Base-by-base conservation (phyloP, 1,140 invertebrate species). In the Sarcophaga bullata region DNA sequence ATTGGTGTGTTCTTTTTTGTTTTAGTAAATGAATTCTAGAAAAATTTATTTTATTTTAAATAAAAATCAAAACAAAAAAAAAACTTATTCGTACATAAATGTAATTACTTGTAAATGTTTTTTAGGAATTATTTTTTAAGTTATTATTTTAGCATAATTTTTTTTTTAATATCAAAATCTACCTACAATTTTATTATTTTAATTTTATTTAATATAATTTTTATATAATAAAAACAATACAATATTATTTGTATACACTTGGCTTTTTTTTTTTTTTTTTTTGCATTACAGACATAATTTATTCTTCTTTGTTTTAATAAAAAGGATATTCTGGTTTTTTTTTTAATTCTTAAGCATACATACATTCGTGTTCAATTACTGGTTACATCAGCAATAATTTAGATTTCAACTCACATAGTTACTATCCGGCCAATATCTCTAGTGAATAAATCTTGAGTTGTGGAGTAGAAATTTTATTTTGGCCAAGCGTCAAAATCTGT, bases 111-210 rank as follows among this genome's bases (percentile, higher is more conserved):
- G 62, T 68, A 68, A 68, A 68, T 25, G 17, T 68, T 8, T 25
- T 25, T 72, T 75, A 25, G 50, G 49, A 54, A 81, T 62, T 37
- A 54, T 46, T 10, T 19, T 62, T 37, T 73, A 82, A 58, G 73
- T 54, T 73, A 73, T 82, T 73, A 82, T 54, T 76, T 76, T 75
- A 37, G 25, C 76, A 19, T 82, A 82, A 58, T 78, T 49, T 68
- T n/a, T n/a, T 58, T 37, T 37, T 37, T 7, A 15, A 75, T 73
- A 82, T 75, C 37, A 50, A 76, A 82, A 62, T 73, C n/a, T 75
- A 46, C 19, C 52, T 78, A 75, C 49, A 76, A 76, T 47, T 48
- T 48, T 48, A 47, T 76, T n/a, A 76, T 48, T 76, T 76, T 50
- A 76, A 48, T 76, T 37, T 46, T 11, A 37, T 48, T 46, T 48